Evolutionary conservation across 2,797 vertebrate species (phyloP), one percentile per base, ranked within the genome.

Genomic region (Hoplostethus atlanticus): DNA sequence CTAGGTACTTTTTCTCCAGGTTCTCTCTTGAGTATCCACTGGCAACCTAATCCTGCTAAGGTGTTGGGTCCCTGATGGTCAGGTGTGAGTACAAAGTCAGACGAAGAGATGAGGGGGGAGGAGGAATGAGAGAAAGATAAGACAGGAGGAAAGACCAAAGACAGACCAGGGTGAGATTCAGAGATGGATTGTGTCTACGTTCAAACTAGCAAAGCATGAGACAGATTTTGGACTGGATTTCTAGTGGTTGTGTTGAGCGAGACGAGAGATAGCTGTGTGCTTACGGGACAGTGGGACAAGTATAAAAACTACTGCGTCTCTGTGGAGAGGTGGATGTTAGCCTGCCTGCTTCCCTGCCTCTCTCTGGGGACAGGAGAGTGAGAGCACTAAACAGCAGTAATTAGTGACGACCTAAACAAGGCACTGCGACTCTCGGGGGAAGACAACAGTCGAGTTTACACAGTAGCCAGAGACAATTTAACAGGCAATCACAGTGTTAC

Each of bases 381-480:
- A 25, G 52, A 75, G 77, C 13, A 68, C 75, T 84, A 68, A 88
- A 88, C 88, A 83, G 77, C 56, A 84, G 90, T 92, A 92, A 94
- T 94, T 93, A 93, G 91, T 68, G 70, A 71, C 34, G 68, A 74
- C 48, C 81, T 84, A 85, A 89, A 89, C 83, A 81, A 83, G 47
- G 66, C 55, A 64, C 80, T 67, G 60, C 60, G 52, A 80, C 40
- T 53, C 77, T 77, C 73, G 3, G 6, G 79, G 80, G 81, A 71
- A 48, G 40, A 66, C 9, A 34, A 64, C 15, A 64, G 9, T 11
- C 50, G 28, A 30, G 31, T 52, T 64, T 17, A 57, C 16, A 68
- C 28, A 21, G 17, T 0, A 55, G 56, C 48, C 46, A 50, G 7
- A 53, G 5, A 42, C n/a, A 63, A 65, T 13, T 42, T 52, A 6